Percentiles rank a stretch among this genome's conserved stretches.
These are phyloP conservation scores for Hippocampus guttulatus DNA, from an alignment of 2,113 vertebrate genomes.

Conservation along the genomic window DNA sequence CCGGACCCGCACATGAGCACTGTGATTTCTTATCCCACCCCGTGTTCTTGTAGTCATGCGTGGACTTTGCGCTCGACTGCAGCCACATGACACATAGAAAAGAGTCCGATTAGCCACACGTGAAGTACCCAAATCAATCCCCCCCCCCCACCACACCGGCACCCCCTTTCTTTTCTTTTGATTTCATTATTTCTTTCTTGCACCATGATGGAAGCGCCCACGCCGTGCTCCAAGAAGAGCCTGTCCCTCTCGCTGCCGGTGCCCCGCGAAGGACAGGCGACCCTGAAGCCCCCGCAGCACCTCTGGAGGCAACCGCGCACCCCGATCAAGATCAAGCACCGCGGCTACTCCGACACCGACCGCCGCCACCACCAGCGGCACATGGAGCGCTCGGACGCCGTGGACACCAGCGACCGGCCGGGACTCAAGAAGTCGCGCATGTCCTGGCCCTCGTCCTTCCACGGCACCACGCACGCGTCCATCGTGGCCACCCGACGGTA, in stretches of 20 bases:
- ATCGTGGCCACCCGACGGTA: slow-evolving; percentile 78
- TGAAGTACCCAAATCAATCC: slow-evolving; percentile 33
- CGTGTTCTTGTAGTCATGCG: neutral
- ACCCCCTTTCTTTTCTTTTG: too few relatives aligned
- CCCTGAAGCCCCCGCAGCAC: slow-evolving; percentile 85
- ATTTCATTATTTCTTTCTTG: slow-evolving; percentile 24
- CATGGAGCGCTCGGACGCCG: slow-evolving; percentile 90
- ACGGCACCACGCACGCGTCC: slow-evolving; percentile 80
- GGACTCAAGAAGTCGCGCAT: slow-evolving; percentile 88
- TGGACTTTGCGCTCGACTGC: neutral
- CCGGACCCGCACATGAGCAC: neutral
- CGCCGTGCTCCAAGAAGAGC: slow-evolving; percentile 83
- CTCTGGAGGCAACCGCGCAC: slow-evolving; percentile 90
- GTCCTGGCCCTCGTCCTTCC: slow-evolving; percentile 96
- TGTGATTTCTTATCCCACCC: neutral
- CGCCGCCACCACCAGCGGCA: slow-evolving; percentile 76
- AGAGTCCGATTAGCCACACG: slow-evolving; percentile 55
- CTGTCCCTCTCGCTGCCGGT: slow-evolving; percentile 86
- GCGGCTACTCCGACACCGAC: slow-evolving; percentile 82
- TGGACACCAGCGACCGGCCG: slow-evolving; percentile 89
- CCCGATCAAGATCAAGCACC: slow-evolving; percentile 81
- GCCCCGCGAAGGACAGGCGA: slow-evolving; percentile 84
- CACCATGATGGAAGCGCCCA: slow-evolving; percentile 81
- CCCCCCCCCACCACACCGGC: too few relatives aligned
- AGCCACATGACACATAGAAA: neutral